Conservation (phyloP, 1,140 invertebrate species). For the Callitettix versicolor region DNA sequence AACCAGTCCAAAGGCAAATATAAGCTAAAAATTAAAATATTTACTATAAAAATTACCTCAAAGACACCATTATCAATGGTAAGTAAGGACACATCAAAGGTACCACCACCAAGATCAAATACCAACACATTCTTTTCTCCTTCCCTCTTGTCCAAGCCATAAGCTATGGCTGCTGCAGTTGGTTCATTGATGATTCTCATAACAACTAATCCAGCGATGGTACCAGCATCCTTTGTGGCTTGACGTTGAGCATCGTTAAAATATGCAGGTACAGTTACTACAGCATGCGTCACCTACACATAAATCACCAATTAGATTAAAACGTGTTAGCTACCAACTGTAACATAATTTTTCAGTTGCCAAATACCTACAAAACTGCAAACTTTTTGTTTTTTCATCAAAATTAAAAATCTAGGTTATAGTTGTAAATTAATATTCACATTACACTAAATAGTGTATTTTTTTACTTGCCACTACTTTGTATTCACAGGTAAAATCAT, state of each 20-base stretch:
- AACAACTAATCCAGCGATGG: constrained; percentile 86
- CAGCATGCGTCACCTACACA: constrained; percentile 80
- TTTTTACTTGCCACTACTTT: too few relatives aligned
- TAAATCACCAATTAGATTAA: constrained; percentile 1
- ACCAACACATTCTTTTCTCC: constrained; percentile 98
- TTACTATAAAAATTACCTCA: constrained; percentile 40
- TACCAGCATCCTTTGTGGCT: constrained; percentile 87
- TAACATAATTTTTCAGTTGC: too few relatives aligned
- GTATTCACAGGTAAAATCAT: too few relatives aligned
- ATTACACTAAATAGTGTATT: too few relatives aligned
- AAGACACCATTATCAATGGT: constrained; percentile 98
- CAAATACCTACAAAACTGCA: too few relatives aligned
- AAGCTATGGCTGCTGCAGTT: constrained; percentile 99
- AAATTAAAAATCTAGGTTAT: too few relatives aligned
- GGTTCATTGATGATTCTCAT: constrained; percentile 99
- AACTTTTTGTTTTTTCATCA: too few relatives aligned
- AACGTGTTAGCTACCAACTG: too few relatives aligned
- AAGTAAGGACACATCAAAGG: constrained; percentile 96
- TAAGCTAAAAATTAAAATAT: too few relatives aligned
- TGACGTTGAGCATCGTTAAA: constrained; percentile 98
- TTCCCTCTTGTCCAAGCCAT: constrained; percentile 98
- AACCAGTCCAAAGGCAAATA: too few relatives aligned
- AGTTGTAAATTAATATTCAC: too few relatives aligned
- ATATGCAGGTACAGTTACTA: constrained; percentile 97
- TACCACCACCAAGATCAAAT: constrained; percentile 98